Evolutionary conservation across 1,140 invertebrate species (phyloP), one percentile per base, ranked within the genome.

Genomic region (Drosophila kikkawai): DNA sequence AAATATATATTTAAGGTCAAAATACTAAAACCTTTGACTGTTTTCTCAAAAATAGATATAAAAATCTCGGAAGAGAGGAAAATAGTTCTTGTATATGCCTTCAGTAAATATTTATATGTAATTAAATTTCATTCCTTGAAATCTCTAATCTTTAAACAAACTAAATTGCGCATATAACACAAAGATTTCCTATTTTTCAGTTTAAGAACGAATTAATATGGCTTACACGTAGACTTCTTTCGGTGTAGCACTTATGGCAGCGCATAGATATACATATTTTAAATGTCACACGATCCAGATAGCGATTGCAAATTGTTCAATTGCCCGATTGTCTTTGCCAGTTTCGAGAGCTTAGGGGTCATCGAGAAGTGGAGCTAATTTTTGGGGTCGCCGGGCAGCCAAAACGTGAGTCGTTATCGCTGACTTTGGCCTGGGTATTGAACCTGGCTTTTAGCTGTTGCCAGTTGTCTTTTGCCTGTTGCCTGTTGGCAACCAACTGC

Each of bases 241-340:
- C 51, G 15, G 63, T 70, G 67, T 42, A 60, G 11, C 67, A 59
- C 69, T 73, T 71, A 71, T 70, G 69, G 36, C 66, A 58, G 29
- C 55, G 36, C 42, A 32, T 77, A 76, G 44, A 58, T 60, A 44
- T 67, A 51, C 57, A 44, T 76, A 69, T 70, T 83, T 83, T 80
- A 83, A 83, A 83, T 83, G 80, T 83, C 80, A 82, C 80, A 83
- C 80, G 80, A 83, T 79, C 70, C 48, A 63, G 69, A 78, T 78
- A 41, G 65, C 42, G 70, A 74, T 74, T 74, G 70, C 57, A 57
- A 80, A 80, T 64, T 65, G 65, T 66, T 73, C 55, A 73, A 75
- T 74, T 60, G 53, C 65, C 15, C 69, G 53, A 73, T 58, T 71
- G 53, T 73, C 44, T 73, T 47, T 50, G 63, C 41, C 42, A 19